Percentiles rank a stretch among this genome's conserved stretches.
Evolutionary conservation across 2,113 vertebrate species (phyloP).

Genomic region (Donacobius atricapilla): DNA sequence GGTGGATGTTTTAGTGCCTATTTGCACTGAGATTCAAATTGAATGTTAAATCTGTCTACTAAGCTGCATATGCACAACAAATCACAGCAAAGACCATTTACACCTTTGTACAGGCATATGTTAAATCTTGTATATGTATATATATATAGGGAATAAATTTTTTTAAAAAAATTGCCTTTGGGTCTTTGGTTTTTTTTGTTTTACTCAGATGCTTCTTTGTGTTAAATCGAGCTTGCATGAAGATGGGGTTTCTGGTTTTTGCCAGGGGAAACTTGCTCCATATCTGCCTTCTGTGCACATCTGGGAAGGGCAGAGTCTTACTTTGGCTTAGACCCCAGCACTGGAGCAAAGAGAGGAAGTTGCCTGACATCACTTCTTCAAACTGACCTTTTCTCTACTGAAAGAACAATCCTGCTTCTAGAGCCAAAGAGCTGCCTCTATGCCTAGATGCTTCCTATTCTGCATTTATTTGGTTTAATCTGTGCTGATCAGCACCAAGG

Average conservation of each 20-base stretch:
- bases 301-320: not conserved
- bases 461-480: not conserved
- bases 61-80: conserved; percentile 58
- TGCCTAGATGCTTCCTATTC: not conserved
- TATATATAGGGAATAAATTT: conserved; percentile 49
- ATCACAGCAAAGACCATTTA: conserved; percentile 45
- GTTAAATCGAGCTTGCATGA: not conserved
- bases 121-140: conserved; percentile 53
- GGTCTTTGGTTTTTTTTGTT: not conserved
- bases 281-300: not conserved
- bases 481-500: not conserved
- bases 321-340: not conserved
- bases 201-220: not conserved
- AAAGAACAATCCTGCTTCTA: not conserved
- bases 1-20: conserved; percentile 58
- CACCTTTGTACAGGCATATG: conserved; percentile 56
- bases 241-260: not conserved
- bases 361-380: not conserved
- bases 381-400: not conserved
- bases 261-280: not conserved
- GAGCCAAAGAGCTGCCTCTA: not conserved
- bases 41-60: conserved; percentile 61
- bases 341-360: not conserved
- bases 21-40: conserved; percentile 67
- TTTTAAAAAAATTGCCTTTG: not conserved